These are phyloP conservation scores for Oriolus oriolus DNA, from an alignment of 2,113 vertebrate species.

Conservation along the genomic window DNA sequence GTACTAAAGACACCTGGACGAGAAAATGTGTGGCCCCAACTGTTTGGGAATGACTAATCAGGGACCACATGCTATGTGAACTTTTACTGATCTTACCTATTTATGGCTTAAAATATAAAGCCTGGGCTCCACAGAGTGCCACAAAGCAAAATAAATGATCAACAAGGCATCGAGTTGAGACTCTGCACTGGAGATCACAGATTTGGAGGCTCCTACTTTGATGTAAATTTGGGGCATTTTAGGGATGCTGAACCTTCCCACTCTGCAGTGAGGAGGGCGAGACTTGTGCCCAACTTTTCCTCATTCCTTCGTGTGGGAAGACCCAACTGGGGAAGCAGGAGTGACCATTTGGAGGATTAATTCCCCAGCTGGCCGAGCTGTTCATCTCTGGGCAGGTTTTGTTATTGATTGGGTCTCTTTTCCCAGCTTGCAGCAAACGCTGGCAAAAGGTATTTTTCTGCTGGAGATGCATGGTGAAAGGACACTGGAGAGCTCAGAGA, in stretches of 20 bases:
- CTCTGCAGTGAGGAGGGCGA: background rate
- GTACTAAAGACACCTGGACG: background rate
- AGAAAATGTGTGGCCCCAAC: background rate
- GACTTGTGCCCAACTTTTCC: background rate
- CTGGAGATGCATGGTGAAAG: background rate
- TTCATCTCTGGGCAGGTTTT: background rate
- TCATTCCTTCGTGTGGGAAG: background rate
- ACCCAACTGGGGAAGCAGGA: background rate
- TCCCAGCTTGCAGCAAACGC: fast-evolving
- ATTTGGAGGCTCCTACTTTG: background rate
- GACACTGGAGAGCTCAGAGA: background rate
- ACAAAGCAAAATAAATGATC: background rate
- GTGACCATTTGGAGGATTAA: background rate
- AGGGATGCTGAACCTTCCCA: background rate
- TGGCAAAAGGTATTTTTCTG: background rate
- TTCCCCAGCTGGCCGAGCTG: background rate
- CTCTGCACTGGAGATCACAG: background rate
- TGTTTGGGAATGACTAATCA: background rate
- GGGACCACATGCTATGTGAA: background rate
- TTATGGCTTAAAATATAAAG: background rate
- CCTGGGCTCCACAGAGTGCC: background rate
- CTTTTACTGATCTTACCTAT: background rate
- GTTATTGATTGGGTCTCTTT: background rate
- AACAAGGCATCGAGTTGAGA: background rate
- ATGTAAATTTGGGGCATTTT: background rate